These are phyloP conservation scores for Desoria tigrina DNA, from an alignment of 2,888 invertebrate genomes.

Conservation along the genomic window DNA sequence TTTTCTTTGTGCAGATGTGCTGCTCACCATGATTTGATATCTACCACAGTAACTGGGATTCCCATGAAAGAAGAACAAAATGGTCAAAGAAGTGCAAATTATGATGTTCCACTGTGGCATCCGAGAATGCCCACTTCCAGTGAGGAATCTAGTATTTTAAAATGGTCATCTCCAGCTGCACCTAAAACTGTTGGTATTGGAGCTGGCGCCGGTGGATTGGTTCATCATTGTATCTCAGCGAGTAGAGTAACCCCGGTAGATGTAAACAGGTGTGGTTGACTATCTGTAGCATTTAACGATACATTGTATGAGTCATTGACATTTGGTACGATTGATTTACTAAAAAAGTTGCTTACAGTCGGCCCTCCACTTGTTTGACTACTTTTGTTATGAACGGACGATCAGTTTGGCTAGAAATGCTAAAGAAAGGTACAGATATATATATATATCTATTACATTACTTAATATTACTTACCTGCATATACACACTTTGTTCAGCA, in stretches of 20 bases:
- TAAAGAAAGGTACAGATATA: conserved; percentile 65
- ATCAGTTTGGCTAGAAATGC: conserved; percentile 90
- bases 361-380: conserved; percentile 94
- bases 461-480: no score
- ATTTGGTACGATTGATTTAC: no score
- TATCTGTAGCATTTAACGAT: not conserved
- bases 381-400: conserved; percentile 94
- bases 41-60: conserved; percentile 96
- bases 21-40: conserved; percentile 84
- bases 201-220: conserved; percentile 54
- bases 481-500: no score
- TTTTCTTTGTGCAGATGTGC: no score
- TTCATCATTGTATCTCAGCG: conserved; percentile 79
- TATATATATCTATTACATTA: no score
- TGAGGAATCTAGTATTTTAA: conserved; percentile 65
- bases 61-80: conserved; percentile 99
- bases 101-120: conserved; percentile 97
- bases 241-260: conserved; percentile 93
- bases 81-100: conserved; percentile 95
- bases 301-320: not conserved
- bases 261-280: conserved; percentile 66
- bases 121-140: conserved; percentile 57
- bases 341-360: no score
- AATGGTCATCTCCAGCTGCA: conserved; percentile 87
- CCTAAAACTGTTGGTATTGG: conserved; percentile 48